phyloP scores from a whole-genome alignment of 2,797 vertebrate species.

The Rhinatrema bivittatum region DNA sequence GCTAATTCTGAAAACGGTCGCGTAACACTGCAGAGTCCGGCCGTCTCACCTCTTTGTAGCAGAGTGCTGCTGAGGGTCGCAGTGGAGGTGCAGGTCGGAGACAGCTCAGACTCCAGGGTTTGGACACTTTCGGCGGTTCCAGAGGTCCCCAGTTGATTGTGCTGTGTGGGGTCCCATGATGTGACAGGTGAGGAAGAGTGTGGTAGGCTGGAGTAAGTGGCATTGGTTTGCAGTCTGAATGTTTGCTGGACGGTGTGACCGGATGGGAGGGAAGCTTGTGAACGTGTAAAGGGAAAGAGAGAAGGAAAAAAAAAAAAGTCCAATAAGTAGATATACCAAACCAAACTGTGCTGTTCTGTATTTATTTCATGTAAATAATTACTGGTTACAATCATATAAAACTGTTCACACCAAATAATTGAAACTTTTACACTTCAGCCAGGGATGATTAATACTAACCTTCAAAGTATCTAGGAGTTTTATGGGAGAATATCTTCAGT shows the following conservation, averaged over 20 bases:
- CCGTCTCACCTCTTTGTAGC: conserved; percentile 96
- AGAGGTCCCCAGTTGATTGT: conserved; percentile 92
- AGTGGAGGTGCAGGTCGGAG: conserved; percentile 87
- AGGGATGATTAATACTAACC: too few relatives aligned
- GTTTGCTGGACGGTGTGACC: conserved; percentile 83
- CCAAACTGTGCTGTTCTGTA: too few relatives aligned
- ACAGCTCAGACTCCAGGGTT: conserved; percentile 97
- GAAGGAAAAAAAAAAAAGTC: conserved; percentile 1
- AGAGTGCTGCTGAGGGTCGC: conserved; percentile 89
- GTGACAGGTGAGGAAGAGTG: conserved; percentile 90
- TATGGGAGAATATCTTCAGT: too few relatives aligned
- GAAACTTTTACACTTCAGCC: too few relatives aligned
- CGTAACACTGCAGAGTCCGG: too few relatives aligned
- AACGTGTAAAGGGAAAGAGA: conserved; percentile 1
- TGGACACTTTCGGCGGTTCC: conserved; percentile 93
- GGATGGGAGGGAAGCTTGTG: conserved; percentile 88
- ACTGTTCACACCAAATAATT: too few relatives aligned
- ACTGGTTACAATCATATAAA: too few relatives aligned
- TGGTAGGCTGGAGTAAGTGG: conserved; percentile 87
- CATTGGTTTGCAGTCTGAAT: conserved; percentile 81
- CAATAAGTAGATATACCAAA: too few relatives aligned
- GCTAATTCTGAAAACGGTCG: too few relatives aligned
- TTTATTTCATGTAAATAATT: too few relatives aligned
- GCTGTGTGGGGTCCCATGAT: conserved; percentile 82
- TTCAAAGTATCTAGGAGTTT: too few relatives aligned